Conservation (phyloP, 2,797 vertebrate species). For the Gouania willdenowi region DNA sequence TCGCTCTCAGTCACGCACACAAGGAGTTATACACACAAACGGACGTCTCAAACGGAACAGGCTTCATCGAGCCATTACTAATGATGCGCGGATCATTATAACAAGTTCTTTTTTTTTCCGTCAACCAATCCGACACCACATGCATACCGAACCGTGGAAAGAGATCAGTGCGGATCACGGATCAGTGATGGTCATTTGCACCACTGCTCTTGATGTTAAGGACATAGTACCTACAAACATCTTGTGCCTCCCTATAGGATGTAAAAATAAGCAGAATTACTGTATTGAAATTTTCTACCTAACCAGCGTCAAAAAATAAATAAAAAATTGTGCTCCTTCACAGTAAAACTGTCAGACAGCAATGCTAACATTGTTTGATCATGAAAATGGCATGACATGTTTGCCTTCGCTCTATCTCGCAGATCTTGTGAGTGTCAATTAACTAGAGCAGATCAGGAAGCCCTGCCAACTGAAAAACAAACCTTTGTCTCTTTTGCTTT, state of each 20-base stretch:
- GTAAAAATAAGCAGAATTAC: conserved; percentile 34
- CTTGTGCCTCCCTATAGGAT: conserved; percentile 17
- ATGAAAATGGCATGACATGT: conserved; percentile 60
- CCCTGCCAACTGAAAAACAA: conserved; percentile 54
- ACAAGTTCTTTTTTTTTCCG: no score
- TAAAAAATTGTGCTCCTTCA: conserved; percentile 24
- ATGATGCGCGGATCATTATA: no score
- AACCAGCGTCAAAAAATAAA: neutral
- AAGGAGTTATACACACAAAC: no score
- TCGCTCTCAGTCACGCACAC: no score
- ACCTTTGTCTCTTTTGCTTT: conserved; percentile 44
- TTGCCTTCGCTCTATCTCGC: conserved; percentile 44
- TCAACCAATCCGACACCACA: no score
- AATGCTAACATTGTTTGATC: conserved; percentile 52
- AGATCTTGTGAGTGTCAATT: conserved; percentile 62
- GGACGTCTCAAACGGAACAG: no score
- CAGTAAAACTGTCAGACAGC: conserved; percentile 33
- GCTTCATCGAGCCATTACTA: no score
- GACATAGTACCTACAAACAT: conserved; percentile 1
- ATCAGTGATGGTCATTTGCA: no score
- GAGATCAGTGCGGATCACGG: no score
- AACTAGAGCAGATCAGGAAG: conserved; percentile 55
- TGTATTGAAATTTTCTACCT: conserved; percentile 1
- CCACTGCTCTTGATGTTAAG: no score
- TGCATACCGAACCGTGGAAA: no score